Evolutionary conservation across 2,888 invertebrate species (phyloP).

Genomic region (Osedax frankpressi): DNA sequence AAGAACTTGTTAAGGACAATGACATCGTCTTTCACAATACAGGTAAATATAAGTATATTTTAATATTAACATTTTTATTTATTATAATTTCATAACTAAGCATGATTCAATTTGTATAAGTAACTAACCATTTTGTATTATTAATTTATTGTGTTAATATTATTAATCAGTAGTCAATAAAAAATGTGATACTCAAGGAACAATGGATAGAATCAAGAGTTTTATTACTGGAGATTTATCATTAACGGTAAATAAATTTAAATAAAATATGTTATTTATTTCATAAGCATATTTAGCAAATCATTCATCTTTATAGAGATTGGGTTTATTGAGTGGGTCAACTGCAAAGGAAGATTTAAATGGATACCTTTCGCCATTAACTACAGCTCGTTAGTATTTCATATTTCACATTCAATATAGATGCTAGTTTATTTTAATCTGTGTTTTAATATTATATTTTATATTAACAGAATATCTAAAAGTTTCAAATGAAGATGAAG

Average conservation of each 20-base stretch:
- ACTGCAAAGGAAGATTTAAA: not conserved
- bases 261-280: not conserved
- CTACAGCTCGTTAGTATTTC: not conserved
- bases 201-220: slow-evolving; percentile 9
- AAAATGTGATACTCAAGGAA: not conserved
- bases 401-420: too few relatives aligned
- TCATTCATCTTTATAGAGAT: not conserved
- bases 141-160: not conserved
- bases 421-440: too few relatives aligned
- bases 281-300: not conserved
- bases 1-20: not conserved
- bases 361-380: not conserved
- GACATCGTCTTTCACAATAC: not conserved
- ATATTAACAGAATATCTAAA: too few relatives aligned
- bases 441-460: too few relatives aligned
- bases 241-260: not conserved
- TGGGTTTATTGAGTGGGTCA: not conserved
- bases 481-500: too few relatives aligned
- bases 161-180: not conserved
- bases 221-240: not conserved
- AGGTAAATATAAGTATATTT: too few relatives aligned
- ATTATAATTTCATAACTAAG: too few relatives aligned
- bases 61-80: too few relatives aligned
- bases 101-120: too few relatives aligned
- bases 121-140: too few relatives aligned